Evolutionary conservation across 2,888 invertebrate species (phyloP).

Genomic region (Empis livida): DNA sequence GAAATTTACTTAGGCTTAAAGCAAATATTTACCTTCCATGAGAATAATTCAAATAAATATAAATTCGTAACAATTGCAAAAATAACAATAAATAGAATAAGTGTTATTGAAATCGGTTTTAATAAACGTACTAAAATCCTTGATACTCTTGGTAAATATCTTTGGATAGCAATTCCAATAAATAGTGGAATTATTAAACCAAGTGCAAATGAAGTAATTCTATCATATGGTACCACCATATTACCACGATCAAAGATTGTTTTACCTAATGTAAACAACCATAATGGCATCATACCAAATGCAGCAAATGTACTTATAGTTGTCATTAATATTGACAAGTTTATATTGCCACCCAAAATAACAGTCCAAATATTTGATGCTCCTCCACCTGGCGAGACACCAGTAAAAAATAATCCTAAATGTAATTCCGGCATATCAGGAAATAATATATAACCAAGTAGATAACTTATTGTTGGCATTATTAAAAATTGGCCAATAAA

Average conservation of each 20-base stretch:
- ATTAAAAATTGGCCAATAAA: conserved; percentile 64
- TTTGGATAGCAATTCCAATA: conserved; percentile 55
- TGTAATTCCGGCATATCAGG: conserved; percentile 55
- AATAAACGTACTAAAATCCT: conserved; percentile 62
- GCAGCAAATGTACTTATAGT: conserved; percentile 77
- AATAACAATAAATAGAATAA: conserved; percentile 70
- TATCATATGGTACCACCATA: conserved; percentile 63
- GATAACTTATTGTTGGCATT: conserved; percentile 77
- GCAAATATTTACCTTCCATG: conserved; percentile 59
- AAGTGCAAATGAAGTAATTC: conserved; percentile 60
- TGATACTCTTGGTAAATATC: conserved; percentile 52
- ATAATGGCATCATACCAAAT: conserved; percentile 84
- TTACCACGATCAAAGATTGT: conserved; percentile 58
- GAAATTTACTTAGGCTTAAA: conserved; percentile 1
- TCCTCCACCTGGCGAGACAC: conserved; percentile 85
- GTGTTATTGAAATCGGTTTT: conserved; percentile 67
- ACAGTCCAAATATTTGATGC: conserved; percentile 95
- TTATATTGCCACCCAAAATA: conserved; percentile 81
- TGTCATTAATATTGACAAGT: conserved; percentile 92
- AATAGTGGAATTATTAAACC: conserved; percentile 61
- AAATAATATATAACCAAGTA: conserved; percentile 56
- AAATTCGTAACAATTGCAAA: conserved; percentile 83
- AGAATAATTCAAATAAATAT: conserved; percentile 78
- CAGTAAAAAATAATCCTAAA: conserved; percentile 79
- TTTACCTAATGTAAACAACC: conserved; percentile 78